Evolutionary conservation across 2,113 vertebrate genomes (phyloP).

Genomic region (Indri indri): DNA sequence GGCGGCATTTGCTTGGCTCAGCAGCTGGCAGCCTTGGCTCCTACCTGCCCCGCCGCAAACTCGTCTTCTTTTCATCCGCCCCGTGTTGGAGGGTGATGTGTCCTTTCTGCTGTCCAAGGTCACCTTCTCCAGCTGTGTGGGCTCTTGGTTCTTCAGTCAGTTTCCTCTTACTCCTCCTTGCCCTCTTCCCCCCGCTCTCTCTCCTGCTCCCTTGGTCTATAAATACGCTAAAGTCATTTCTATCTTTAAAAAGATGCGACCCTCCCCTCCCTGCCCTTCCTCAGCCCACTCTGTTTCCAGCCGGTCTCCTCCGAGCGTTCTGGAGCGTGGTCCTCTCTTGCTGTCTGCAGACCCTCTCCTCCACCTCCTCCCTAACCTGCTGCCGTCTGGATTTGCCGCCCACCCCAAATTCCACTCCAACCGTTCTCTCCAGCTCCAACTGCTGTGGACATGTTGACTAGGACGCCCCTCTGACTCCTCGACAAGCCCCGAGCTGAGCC

Average conservation of each 20-base stretch:
- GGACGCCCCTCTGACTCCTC: not conserved
- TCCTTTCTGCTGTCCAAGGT: not conserved
- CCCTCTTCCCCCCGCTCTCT: too few species aligned
- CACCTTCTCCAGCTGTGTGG: not conserved
- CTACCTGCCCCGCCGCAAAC: too few species aligned
- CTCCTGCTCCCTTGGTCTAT: not conserved
- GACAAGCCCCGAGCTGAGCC: not conserved
- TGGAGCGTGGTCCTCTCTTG: not conserved
- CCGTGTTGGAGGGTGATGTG: not conserved
- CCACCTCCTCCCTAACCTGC: not conserved
- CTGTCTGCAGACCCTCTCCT: not conserved
- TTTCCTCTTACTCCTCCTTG: not conserved
- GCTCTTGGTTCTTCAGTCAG: not conserved
- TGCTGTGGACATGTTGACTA: too few species aligned
- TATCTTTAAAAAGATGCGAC: not conserved
- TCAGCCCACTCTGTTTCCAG: not conserved
- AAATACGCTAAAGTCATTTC: not conserved
- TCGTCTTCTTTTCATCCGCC: not conserved
- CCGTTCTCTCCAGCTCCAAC: not conserved
- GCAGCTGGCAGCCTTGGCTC: not conserved
- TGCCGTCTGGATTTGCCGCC: not conserved
- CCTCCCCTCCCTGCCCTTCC: too few species aligned
- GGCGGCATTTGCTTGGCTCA: not conserved
- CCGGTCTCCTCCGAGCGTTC: not conserved
- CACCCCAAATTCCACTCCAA: not conserved